These are phyloP conservation scores for Euschistus heros DNA, from an alignment of 1,140 invertebrate genomes.

Conservation along the genomic window DNA sequence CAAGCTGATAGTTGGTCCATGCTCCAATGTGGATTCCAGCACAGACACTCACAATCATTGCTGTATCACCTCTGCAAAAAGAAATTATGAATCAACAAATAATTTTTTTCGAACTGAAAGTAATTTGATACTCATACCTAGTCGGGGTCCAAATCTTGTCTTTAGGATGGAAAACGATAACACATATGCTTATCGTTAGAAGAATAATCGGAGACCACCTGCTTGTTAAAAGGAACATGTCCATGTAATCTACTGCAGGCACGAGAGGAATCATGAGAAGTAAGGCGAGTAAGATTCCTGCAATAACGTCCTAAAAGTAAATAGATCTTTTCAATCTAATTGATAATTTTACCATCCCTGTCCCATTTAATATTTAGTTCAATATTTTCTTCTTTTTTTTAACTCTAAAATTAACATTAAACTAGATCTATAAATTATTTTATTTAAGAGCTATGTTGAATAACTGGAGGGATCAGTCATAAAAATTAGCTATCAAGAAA, in stretches of 20 bases:
- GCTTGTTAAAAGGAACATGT: slow-evolving; percentile 58
- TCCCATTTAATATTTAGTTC: too few relatives aligned
- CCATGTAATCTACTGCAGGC: slow-evolving; percentile 60
- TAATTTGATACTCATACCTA: slow-evolving; percentile 39
- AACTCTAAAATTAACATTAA: too few relatives aligned
- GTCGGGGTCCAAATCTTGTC: slow-evolving; percentile 73
- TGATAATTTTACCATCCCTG: too few relatives aligned
- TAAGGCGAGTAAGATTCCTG: slow-evolving; percentile 54
- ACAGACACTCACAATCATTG: slow-evolving; percentile 67
- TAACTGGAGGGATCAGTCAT: too few relatives aligned
- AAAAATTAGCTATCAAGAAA: too few relatives aligned
- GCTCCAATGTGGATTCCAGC: slow-evolving; percentile 68
- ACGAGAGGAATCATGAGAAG: slow-evolving; percentile 57
- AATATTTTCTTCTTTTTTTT: too few relatives aligned
- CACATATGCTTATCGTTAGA: slow-evolving; percentile 48
- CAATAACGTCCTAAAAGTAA: slow-evolving; percentile 60
- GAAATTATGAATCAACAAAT: neutral
- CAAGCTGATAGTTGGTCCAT: slow-evolving; percentile 72
- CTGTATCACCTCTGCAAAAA: slow-evolving; percentile 67
- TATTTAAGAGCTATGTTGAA: too few relatives aligned
- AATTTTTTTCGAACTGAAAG: neutral
- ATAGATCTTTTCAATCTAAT: too few relatives aligned
- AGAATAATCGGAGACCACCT: slow-evolving; percentile 53
- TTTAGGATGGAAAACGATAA: slow-evolving; percentile 60
- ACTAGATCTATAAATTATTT: too few relatives aligned